phyloP scores from a whole-genome alignment of 2,113 vertebrate species.

The Rattus norvegicus region GRCr8 NC_086027.1:97135001-97135500 shows the following conservation, averaged over 20 bases:
- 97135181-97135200: background rate
- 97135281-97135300: background rate
- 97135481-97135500: background rate
- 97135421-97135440: accelerated
- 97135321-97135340: background rate
- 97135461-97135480: accelerated
- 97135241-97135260: background rate
- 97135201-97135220: background rate
- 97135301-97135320: background rate
- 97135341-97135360: accelerated
- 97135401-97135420: background rate
- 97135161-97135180: background rate
- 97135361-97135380: accelerated
- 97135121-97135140: too few relatives aligned
- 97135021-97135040: accelerated
- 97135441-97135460: background rate
- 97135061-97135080: background rate
- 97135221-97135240: background rate
- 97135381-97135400: background rate
- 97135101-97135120: background rate
- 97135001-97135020: accelerated
- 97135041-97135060: accelerated
- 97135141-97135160: background rate
- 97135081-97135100: accelerated
- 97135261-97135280: background rate